Conservation (phyloP, 2,797 vertebrate species). For the Sebastes cheni region DNA sequence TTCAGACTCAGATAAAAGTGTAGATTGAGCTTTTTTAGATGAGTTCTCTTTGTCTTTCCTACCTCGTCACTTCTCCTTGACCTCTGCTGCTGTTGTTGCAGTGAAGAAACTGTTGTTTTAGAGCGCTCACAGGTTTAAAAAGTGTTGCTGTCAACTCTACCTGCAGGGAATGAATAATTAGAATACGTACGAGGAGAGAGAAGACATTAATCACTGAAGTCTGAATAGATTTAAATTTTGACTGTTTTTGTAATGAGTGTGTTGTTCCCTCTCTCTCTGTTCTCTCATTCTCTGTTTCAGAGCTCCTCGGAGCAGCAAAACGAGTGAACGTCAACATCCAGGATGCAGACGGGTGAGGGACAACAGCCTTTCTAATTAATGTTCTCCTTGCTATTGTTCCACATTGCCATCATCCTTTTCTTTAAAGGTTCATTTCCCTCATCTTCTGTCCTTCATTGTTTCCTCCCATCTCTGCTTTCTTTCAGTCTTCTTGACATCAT, state of each 20-base stretch:
- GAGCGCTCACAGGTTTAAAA: neutral
- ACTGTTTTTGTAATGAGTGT: constrained; percentile 5
- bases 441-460: neutral
- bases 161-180: neutral
- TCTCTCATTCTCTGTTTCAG: constrained; percentile 70
- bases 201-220: constrained; percentile 7
- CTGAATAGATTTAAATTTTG: neutral
- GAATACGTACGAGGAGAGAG: constrained; percentile 1
- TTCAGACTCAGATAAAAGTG: neutral
- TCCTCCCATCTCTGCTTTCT: neutral
- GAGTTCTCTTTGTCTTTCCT: neutral
- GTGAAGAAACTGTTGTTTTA: neutral
- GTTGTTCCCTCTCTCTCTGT: neutral
- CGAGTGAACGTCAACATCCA: constrained; percentile 98
- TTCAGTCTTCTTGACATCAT: neutral
- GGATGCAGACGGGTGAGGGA: constrained; percentile 94
- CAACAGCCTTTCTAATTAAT: neutral
- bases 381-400: neutral
- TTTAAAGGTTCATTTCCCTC: neutral
- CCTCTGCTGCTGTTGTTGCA: neutral
- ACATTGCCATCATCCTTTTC: neutral
- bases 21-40: neutral
- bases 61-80: constrained; percentile 10
- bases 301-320: constrained; percentile 95
- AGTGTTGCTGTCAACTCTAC: neutral